phyloP scores from a whole-genome alignment of 2,888 invertebrate species.

The Bugula neritina region DNA sequence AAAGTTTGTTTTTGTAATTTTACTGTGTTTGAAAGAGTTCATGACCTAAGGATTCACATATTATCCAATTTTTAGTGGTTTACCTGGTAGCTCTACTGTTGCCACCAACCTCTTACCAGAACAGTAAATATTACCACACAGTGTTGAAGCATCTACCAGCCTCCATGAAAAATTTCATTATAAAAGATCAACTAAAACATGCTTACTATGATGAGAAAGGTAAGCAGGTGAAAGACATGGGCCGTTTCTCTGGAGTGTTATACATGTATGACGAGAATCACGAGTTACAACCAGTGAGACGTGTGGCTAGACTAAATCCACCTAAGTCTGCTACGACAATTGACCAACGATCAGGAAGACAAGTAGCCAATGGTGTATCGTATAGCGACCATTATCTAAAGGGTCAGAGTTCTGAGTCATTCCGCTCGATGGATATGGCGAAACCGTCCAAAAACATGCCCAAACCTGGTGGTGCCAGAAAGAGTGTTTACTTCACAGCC shows the following conservation, averaged over 20 bases:
- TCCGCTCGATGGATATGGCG: too few species aligned
- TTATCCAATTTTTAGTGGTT: background rate
- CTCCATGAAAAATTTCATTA: background rate
- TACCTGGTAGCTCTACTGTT: background rate
- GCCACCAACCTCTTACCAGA: background rate
- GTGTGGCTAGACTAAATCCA: background rate
- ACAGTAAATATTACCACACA: background rate
- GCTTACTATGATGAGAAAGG: background rate
- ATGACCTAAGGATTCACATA: too few species aligned
- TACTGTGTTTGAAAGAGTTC: too few species aligned
- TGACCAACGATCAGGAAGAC: background rate
- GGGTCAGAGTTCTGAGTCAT: too few species aligned
- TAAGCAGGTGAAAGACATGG: background rate
- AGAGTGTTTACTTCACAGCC: too few species aligned
- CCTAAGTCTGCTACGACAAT: background rate
- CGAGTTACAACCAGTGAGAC: conserved; percentile 1
- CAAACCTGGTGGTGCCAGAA: too few species aligned
- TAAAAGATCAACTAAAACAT: background rate
- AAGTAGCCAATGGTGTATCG: background rate
- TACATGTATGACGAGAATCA: background rate
- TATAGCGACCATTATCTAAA: background rate
- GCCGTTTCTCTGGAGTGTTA: background rate
- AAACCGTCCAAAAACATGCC: too few species aligned
- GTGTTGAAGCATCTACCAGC: background rate
- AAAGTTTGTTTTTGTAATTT: too few species aligned